Base-by-base conservation (phyloP, 2,888 invertebrate species). In the Cephalotes varians region DNA sequence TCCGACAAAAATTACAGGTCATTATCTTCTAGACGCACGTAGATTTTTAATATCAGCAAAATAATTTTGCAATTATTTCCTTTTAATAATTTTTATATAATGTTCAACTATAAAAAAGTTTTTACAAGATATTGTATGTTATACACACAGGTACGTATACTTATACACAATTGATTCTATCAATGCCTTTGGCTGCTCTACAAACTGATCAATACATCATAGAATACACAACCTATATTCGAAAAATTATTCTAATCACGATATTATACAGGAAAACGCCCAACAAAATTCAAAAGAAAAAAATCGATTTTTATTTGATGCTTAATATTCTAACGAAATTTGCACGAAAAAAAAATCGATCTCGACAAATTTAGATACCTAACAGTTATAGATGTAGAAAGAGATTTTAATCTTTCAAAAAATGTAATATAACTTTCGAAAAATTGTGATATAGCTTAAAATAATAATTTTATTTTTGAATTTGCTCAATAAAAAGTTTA, bases 171-270 rank as follows among this genome's bases (percentile, higher is more conserved):
- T 84, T 69, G 86, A 88, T 88, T 85, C 64, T 40, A 51, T 60
- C 18, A 74, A 79, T 76, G 58, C 51, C 77, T 77, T 56, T 56
- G 62, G 34, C n/a, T 69, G 28, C 34, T 80, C 72, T 72, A 44
- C 56, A 67, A 67, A 34, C 80, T 54, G 85, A 77, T 88, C 87
- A 79, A 88, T 88, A n/a, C 47, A 65, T 76, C 73, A 73, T 62
- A 81, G 18, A 64, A 65, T 7, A 44, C 44, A 44, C 31, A 86
- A 86, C 85, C 88, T 85, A 86, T 85, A 85, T 86, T 80, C 54
- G 28, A 60, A 64, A 77, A 85, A 64, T 69, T n/a, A 71, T 40
- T 73, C 21, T 44, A 31, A 44, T n/a, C 47, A 18, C 18, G 6
- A 31, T 47, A 62, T 12, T 40, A 12, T n/a, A 40, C 5, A 51